Percentiles rank a stretch among this genome's conserved stretches.
Evolutionary conservation across 2,113 vertebrate species (phyloP).

Genomic region (Grantiella picta): DNA sequence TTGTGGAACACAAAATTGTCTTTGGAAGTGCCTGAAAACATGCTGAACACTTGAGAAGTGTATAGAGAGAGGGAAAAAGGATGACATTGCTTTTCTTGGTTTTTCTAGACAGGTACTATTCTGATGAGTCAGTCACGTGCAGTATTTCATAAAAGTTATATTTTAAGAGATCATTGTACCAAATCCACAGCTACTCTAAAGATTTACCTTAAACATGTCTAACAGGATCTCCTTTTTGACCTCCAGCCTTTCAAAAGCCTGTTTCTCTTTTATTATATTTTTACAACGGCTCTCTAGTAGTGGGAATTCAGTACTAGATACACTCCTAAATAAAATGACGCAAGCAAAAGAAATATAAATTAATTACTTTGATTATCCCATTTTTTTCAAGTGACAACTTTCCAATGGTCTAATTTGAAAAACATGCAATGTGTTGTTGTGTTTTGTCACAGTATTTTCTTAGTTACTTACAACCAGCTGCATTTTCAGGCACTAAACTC

Average conservation of each 20-base stretch:
- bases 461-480: background rate
- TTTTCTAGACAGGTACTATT: background rate
- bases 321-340: conserved; percentile 51
- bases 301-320: conserved; percentile 75
- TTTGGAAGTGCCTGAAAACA: background rate
- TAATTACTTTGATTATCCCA: background rate
- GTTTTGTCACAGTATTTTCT: background rate
- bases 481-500: background rate
- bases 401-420: background rate
- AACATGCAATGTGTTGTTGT: background rate
- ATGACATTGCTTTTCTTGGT: background rate
- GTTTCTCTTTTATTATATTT: conserved; percentile 76
- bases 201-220: conserved; percentile 79
- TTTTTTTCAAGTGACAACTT: background rate
- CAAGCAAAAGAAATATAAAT: background rate
- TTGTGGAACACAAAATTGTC: background rate
- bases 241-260: conserved; percentile 78
- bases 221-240: conserved; percentile 75
- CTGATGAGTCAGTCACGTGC: background rate
- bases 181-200: background rate
- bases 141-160: background rate
- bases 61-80: background rate
- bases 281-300: conserved; percentile 70
- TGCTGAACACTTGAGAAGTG: background rate
- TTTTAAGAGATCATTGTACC: background rate